Percentiles rank a stretch among this genome's conserved stretches.
Conservation (phyloP, 1,140 invertebrate species). For the Homarus americanus region DNA sequence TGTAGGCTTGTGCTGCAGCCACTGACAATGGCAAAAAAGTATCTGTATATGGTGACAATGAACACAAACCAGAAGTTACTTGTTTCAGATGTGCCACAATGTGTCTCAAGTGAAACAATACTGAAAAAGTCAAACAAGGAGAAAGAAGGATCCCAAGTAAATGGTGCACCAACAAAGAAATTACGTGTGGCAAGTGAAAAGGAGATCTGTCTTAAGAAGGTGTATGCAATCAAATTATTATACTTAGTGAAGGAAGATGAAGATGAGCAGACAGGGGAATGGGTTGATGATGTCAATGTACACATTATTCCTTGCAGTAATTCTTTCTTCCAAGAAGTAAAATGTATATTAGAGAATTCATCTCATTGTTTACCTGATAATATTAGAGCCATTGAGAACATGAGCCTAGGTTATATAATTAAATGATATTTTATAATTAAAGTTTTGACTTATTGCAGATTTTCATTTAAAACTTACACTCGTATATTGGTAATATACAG, state of each 20-base stretch:
- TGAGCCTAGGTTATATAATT: slow-evolving; percentile 48
- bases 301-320: slow-evolving; percentile 56
- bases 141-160: not conserved
- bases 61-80: slow-evolving; percentile 57
- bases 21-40: slow-evolving; percentile 15
- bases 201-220: not conserved
- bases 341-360: slow-evolving; percentile 11
- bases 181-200: not conserved
- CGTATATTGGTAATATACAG: too few species aligned
- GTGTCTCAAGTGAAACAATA: not conserved
- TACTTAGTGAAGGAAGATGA: slow-evolving; percentile 47
- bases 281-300: slow-evolving; percentile 50
- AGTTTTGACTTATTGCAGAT: too few species aligned
- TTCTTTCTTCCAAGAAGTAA: slow-evolving; percentile 39
- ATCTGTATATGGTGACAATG: slow-evolving; percentile 60
- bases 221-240: slow-evolving; percentile 47
- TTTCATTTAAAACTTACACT: too few species aligned
- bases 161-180: not conserved
- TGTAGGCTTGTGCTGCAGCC: slow-evolving; percentile 45
- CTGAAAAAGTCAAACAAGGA: not conserved
- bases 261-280: slow-evolving; percentile 39
- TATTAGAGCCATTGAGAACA: slow-evolving; percentile 39
- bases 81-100: not conserved
- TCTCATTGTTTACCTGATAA: slow-evolving; percentile 23
- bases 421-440: slow-evolving; percentile 13